phyloP scores from a whole-genome alignment of 2,888 invertebrate species.

The Chydorus sphaericus region DNA sequence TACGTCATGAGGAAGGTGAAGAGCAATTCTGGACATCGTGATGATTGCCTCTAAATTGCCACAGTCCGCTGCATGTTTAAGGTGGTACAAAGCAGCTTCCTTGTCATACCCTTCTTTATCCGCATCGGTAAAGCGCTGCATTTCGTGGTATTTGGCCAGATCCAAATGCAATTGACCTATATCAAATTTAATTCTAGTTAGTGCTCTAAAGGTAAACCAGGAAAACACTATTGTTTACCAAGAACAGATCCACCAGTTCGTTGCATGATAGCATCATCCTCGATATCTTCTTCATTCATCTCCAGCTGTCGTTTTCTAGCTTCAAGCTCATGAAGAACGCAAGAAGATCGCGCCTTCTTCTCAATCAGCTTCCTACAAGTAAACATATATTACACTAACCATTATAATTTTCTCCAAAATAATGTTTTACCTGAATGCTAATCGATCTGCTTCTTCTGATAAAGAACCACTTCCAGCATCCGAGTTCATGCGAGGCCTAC shows the following conservation, averaged over 20 bases:
- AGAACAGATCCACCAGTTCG: constrained; percentile 6
- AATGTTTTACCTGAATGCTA: constrained; percentile 5
- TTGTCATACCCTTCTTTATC: constrained; percentile 30
- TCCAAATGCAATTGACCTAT: constrained; percentile 37
- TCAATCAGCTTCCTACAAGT: constrained; percentile 22
- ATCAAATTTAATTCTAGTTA: too few relatives aligned
- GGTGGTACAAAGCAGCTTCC: constrained; percentile 36
- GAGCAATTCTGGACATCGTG: constrained; percentile 33
- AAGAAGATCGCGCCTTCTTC: constrained; percentile 28
- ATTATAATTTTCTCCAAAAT: not conserved
- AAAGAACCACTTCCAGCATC: constrained; percentile 18
- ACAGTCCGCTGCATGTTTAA: constrained; percentile 36
- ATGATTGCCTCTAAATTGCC: constrained; percentile 36
- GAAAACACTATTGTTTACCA: too few relatives aligned
- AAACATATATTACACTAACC: not conserved
- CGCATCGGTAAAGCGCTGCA: constrained; percentile 31
- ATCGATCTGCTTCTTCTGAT: constrained; percentile 18
- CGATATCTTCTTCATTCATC: not conserved
- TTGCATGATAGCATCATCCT: not conserved
- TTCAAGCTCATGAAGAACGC: constrained; percentile 30
- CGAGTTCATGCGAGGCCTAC: constrained; percentile 16
- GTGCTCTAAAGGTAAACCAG: too few relatives aligned
- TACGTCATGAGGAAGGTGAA: constrained; percentile 34
- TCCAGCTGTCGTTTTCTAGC: constrained; percentile 21
- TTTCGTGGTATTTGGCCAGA: constrained; percentile 38